A percentile compares a stretch with the other conserved stretches of the same genome.
phyloP scores from a whole-genome alignment of 2,113 vertebrate species.

The Boleophthalmus pectinirostris region DNA sequence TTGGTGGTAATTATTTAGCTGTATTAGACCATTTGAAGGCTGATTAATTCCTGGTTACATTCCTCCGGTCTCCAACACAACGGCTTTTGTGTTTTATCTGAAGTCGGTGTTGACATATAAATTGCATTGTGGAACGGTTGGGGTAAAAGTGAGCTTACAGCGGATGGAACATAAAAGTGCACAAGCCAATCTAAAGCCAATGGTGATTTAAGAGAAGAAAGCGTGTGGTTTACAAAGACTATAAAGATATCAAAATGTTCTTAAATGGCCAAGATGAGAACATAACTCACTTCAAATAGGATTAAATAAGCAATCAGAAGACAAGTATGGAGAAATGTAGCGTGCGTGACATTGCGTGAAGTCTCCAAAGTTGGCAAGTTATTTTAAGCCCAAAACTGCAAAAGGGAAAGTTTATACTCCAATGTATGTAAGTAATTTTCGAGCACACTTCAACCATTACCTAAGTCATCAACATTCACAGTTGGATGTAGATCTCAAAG shows the following conservation, averaged over 20 bases:
- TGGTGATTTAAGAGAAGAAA: slow-evolving; percentile 38
- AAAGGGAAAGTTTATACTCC: slow-evolving; percentile 13
- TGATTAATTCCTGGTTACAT: slow-evolving; percentile 65
- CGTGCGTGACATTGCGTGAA: slow-evolving; percentile 5
- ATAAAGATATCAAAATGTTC: slow-evolving; percentile 33
- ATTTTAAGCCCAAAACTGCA: slow-evolving; percentile 2
- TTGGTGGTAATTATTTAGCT: slow-evolving; percentile 58
- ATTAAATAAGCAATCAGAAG: slow-evolving; percentile 25
- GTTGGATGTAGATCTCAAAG: slow-evolving; percentile 40
- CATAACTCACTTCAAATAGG: slow-evolving; percentile 24
- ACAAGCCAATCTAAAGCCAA: slow-evolving; percentile 41
- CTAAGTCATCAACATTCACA: slow-evolving; percentile 26
- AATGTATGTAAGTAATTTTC: slow-evolving; percentile 42
- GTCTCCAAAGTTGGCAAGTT: slow-evolving; percentile 1
- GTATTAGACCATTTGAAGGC: slow-evolving; percentile 65
- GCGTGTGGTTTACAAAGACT: slow-evolving; percentile 36
- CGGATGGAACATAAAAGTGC: slow-evolving; percentile 49
- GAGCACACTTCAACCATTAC: slow-evolving; percentile 26
- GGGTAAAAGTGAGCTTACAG: slow-evolving; percentile 50
- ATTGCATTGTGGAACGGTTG: slow-evolving; percentile 51
- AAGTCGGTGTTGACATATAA: slow-evolving; percentile 62
- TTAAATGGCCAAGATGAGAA: slow-evolving; percentile 15
- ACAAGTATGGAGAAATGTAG: not conserved
- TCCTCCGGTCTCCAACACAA: slow-evolving; percentile 71
- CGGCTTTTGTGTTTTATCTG: slow-evolving; percentile 60